phyloP scores from a whole-genome alignment of 2,113 vertebrate species.

The Centropus unirufus region DNA sequence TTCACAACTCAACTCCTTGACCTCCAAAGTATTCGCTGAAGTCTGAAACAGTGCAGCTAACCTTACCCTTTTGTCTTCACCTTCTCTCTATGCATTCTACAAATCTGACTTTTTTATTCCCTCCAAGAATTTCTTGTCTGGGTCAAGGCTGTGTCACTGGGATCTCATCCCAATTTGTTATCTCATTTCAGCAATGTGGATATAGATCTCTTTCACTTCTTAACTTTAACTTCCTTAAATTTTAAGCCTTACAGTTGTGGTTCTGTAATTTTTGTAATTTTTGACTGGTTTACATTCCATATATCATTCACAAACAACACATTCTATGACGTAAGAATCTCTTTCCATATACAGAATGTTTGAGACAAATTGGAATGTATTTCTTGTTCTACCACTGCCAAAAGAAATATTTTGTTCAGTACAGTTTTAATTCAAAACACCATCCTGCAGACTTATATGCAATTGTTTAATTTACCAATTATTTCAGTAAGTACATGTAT shows the following conservation, averaged over 20 bases:
- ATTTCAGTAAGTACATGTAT: not conserved
- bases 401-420: not conserved
- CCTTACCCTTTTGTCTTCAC: not conserved
- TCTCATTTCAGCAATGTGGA: not conserved
- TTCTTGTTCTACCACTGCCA: not conserved
- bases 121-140: not conserved
- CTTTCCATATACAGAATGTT: not conserved
- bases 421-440: not conserved
- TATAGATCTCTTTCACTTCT: not conserved
- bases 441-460: not conserved
- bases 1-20: not conserved
- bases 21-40: not conserved
- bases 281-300: not conserved
- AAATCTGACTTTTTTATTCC: not conserved
- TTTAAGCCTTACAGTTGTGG: not conserved
- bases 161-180: not conserved
- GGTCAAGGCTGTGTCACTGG: not conserved
- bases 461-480: constrained; percentile 2
- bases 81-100: not conserved
- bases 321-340: not conserved
- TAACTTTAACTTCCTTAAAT: not conserved
- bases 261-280: not conserved
- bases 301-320: not conserved
- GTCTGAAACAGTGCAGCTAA: not conserved
- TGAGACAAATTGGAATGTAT: not conserved